A percentile compares a stretch with the other conserved stretches of the same genome.
Evolutionary conservation across 2,113 vertebrate species (phyloP).

Genomic region (Candoia aspera): DNA sequence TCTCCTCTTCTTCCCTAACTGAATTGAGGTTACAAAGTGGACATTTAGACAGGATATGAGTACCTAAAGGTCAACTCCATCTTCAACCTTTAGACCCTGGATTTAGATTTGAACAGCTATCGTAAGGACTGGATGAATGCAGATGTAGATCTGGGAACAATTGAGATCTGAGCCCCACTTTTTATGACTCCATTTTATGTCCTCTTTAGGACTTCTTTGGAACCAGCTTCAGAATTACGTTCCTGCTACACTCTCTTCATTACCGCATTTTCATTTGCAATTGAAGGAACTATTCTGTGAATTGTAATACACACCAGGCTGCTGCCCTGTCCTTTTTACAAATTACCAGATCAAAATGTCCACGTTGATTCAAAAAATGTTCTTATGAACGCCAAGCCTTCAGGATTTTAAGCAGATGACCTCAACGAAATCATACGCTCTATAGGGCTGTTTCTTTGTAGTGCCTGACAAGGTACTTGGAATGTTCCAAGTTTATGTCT

Average conservation of each 20-base stretch:
- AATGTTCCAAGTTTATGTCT: constrained; percentile 50
- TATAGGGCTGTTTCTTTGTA: constrained; percentile 37
- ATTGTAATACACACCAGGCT: background rate
- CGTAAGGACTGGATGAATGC: background rate
- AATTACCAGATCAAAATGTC: constrained; percentile 34
- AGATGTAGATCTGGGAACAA: background rate
- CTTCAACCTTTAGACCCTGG: background rate
- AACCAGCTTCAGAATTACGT: background rate
- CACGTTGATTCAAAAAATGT: constrained; percentile 36
- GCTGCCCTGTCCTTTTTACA: background rate
- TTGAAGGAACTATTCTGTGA: background rate
- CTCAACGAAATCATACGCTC: constrained; percentile 26
- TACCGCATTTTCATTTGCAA: constrained; percentile 3
- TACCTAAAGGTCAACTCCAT: background rate
- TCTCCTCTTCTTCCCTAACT: background rate
- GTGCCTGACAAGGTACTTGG: constrained; percentile 25
- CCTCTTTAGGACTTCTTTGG: background rate
- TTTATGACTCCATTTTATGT: background rate
- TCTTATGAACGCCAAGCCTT: constrained; percentile 14
- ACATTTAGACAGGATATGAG: background rate
- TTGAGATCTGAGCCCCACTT: background rate
- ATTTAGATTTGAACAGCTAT: background rate
- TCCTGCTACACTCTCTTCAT: background rate
- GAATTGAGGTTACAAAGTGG: background rate
- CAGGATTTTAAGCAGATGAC: constrained; percentile 35